A percentile compares a stretch with the other conserved stretches of the same genome.
phyloP scores from a whole-genome alignment of 2,113 vertebrate species.

The Noctilio leporinus region DNA sequence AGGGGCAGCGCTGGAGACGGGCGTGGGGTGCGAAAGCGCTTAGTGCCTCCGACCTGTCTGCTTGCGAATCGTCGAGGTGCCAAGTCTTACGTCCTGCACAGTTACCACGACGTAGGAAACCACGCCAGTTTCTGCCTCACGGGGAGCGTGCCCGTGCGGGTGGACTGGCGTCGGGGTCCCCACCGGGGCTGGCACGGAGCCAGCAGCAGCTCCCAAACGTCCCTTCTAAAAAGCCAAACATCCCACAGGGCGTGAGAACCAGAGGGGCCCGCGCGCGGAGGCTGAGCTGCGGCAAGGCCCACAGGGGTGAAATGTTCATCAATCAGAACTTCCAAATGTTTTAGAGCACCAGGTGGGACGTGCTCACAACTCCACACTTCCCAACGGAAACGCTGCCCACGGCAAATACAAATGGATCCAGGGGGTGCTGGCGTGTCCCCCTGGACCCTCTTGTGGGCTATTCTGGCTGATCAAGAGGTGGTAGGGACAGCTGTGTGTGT shows the following conservation, averaged over 20 bases:
- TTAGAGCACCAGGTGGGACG: not conserved
- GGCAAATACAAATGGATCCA: fast-evolving
- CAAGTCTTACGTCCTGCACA: fast-evolving
- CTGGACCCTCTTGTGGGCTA: not conserved
- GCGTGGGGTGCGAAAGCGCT: fast-evolving
- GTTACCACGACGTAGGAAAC: no score
- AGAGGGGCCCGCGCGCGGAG: fast-evolving
- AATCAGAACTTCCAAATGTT: no score
- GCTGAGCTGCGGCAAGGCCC: not conserved
- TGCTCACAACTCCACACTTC: not conserved
- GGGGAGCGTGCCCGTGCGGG: fast-evolving
- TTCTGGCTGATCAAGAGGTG: not conserved
- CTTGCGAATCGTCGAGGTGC: fast-evolving
- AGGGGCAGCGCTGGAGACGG: not conserved
- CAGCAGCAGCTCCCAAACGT: no score
- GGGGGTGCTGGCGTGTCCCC: fast-evolving
- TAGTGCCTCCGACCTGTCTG: fast-evolving
- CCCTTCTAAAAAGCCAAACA: not conserved
- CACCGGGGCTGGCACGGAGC: fast-evolving
- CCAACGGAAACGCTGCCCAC: not conserved
- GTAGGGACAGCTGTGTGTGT: not conserved
- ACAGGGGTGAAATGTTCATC: fast-evolving
- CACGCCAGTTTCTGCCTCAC: fast-evolving
- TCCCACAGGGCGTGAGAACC: fast-evolving
- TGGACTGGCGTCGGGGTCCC: fast-evolving